Evolutionary conservation across 2,113 vertebrate species (phyloP), one percentile per base, ranked within the genome.

Genomic region (Chlamydotis undulata): DNA sequence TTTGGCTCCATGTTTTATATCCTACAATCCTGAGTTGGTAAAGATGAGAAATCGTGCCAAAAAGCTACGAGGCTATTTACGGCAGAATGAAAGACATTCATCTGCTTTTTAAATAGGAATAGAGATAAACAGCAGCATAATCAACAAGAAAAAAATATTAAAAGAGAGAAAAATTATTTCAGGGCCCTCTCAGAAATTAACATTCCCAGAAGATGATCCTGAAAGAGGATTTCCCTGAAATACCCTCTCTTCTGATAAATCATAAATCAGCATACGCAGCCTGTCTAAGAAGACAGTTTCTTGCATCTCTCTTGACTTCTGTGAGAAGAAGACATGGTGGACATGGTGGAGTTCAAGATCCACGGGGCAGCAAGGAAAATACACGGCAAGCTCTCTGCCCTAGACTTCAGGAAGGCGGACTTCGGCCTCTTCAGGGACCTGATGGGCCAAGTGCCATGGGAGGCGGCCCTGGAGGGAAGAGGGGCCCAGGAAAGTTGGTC

Each of bases 261-360:
- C 41, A 56, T 5, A 35, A 47, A n/a, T 43, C 18, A 87, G 19
- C 41, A 77, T 4, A 86, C 0, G 0, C 12, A 68, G 60, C 14
- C 33, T 39, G 39, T 52, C 37, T 43, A 77, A 77, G 28, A 59
- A 19, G 7, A 70, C 4, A 43, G 6, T 77, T 93, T 64, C 79
- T 93, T 77, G 53, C 10, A 53, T 31, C 16, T 89, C 10, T 49
- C 35, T 84, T 17, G 35, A 55, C 43, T 49, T 94, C 63, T 69
- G 41, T 4, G n/a, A 60, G 73, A 47, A 84, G 75, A 89, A 57
- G 35, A 35, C 35, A 35, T 35, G 35, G 35, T 35, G 35, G 35
- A 35, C 35, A 35, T 35, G 35, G 35, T 35, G 35, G 35, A 35
- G 35, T 35, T 35, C 35, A 35, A 35, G 35, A 35, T 35, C 35